Conservation (phyloP, 2,888 invertebrate species). For the Nemurella pictetii region DNA sequence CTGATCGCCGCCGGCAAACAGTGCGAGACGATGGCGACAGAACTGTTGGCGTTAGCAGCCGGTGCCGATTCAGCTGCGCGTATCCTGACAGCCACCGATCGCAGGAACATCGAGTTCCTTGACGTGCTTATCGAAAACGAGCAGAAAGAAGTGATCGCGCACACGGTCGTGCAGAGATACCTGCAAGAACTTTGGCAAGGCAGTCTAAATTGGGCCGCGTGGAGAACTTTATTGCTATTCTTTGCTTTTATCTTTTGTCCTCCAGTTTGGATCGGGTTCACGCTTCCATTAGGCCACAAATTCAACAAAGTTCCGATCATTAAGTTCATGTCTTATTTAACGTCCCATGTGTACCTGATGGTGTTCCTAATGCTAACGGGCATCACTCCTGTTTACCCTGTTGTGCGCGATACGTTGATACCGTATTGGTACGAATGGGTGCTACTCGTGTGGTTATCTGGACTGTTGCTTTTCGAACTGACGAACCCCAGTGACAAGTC, state of each 20-base stretch:
- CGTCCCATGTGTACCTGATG: constrained; percentile 98
- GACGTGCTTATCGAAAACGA: constrained; percentile 98
- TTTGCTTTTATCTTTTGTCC: constrained; percentile 92
- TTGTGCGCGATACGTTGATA: constrained; percentile 70
- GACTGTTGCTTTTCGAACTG: constrained; percentile 91
- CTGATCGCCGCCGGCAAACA: constrained; percentile 93
- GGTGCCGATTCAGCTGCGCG: constrained; percentile 93
- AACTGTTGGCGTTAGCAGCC: constrained; percentile 89
- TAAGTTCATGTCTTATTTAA: constrained; percentile 99
- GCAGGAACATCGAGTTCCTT: constrained; percentile 90
- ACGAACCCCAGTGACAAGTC: constrained; percentile 98
- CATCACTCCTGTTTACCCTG: constrained; percentile 84
- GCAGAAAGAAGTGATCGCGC: constrained; percentile 96
- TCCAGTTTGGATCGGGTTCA: constrained; percentile 94
- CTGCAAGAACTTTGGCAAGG: constrained; percentile 98
- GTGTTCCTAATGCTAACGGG: constrained; percentile 86
- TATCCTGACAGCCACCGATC: constrained; percentile 92
- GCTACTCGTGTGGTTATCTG: constrained; percentile 91
- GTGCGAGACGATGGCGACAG: constrained; percentile 97
- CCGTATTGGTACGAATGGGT: constrained; percentile 98
- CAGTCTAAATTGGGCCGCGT: constrained; percentile 92
- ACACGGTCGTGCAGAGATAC: constrained; percentile 96
- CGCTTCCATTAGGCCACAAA: constrained; percentile 91
- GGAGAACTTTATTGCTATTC: constrained; percentile 92
- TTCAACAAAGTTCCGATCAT: constrained; percentile 99